Evolutionary conservation across 2,113 vertebrate species (phyloP).

Genomic region (Platanista minor): DNA sequence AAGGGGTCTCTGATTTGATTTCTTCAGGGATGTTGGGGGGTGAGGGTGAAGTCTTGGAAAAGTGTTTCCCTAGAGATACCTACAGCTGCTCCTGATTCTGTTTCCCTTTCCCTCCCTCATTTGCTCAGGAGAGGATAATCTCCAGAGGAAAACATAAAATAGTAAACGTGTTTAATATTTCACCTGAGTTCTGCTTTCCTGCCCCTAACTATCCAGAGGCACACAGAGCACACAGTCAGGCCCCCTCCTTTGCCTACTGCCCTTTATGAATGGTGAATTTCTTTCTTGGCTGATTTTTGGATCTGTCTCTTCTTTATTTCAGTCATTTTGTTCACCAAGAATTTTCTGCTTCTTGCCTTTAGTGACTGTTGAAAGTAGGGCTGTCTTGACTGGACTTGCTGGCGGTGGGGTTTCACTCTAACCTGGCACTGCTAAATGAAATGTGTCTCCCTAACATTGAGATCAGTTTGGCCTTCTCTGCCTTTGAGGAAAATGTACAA

Average conservation of each 20-base stretch:
- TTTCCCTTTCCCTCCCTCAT: background rate
- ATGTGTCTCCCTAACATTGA: background rate
- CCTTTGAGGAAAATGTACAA: background rate
- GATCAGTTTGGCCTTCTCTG: background rate
- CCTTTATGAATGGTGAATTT: background rate
- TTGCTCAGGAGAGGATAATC: background rate
- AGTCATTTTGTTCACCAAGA: background rate
- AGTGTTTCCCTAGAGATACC: background rate
- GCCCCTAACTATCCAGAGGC: background rate
- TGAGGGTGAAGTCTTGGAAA: background rate
- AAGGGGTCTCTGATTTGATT: background rate
- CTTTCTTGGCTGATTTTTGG: background rate
- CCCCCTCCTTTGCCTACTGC: background rate
- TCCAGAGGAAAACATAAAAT: conserved; percentile 27
- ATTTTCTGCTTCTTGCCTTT: background rate
- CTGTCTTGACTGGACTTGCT: background rate
- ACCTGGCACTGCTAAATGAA: background rate
- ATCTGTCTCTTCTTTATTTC: background rate
- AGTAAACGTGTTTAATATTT: conserved; percentile 47
- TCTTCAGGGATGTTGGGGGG: background rate
- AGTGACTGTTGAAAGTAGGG: background rate
- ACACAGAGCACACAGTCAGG: background rate
- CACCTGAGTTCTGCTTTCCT: background rate
- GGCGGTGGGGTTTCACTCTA: background rate
- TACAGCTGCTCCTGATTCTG: conserved; percentile 12